Percentiles rank a stretch among this genome's conserved stretches.
Evolutionary conservation across 2,113 vertebrate genomes (phyloP).

Genomic region (Anthoscopus minutus): DNA sequence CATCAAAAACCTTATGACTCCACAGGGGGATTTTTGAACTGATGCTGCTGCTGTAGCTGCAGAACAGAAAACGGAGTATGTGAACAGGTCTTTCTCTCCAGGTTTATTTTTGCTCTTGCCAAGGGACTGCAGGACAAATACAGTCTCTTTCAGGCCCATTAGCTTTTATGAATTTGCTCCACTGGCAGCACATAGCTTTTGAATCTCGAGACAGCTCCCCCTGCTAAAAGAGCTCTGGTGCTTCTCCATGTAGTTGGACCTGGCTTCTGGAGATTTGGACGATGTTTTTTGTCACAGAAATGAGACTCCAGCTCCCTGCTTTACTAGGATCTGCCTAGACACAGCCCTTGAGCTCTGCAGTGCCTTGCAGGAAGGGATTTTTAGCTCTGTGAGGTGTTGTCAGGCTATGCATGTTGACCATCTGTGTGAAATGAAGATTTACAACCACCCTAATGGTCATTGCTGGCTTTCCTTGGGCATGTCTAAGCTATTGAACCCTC

Average conservation of each 20-base stretch:
- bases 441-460: background rate
- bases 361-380: background rate
- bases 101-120: constrained; percentile 31
- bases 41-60: background rate
- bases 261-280: background rate
- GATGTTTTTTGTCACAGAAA: background rate
- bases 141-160: constrained; percentile 46
- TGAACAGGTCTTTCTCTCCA: constrained; percentile 24
- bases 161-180: constrained; percentile 52
- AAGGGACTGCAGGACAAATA: constrained; percentile 48
- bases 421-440: background rate
- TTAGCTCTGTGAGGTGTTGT: background rate
- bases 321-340: background rate
- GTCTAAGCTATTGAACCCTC: background rate
- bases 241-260: background rate
- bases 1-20: constrained; percentile 6
- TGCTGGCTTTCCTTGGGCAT: background rate
- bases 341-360: background rate
- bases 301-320: background rate
- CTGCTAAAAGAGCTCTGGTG: background rate
- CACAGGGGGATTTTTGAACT: constrained; percentile 1
- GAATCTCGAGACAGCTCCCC: background rate
- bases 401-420: background rate
- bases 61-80: background rate
- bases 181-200: background rate